phyloP scores from a whole-genome alignment of 1,140 invertebrate genomes.

The Temnothorax nylanderi region DNA sequence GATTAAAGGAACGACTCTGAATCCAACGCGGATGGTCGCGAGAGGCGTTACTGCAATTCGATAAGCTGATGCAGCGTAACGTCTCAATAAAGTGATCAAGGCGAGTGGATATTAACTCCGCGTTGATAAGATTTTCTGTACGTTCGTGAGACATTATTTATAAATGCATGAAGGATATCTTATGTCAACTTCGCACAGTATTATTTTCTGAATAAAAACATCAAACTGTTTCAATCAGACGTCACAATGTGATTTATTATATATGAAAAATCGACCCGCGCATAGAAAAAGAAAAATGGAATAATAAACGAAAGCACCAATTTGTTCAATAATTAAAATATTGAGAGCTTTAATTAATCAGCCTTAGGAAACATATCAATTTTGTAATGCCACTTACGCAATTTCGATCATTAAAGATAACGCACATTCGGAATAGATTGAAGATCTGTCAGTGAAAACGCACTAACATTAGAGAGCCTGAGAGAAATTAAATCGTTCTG shows the following conservation, averaged over 20 bases:
- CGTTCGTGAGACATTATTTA: background rate
- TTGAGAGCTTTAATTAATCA: background rate
- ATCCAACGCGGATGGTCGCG: background rate
- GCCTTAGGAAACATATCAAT: background rate
- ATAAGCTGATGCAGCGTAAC: background rate
- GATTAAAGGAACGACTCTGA: conserved; percentile 59
- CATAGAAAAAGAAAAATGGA: background rate
- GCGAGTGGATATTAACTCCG: background rate
- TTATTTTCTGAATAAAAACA: background rate
- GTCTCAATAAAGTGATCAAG: conserved; percentile 32
- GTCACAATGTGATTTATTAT: background rate
- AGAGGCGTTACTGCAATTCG: conserved; percentile 19
- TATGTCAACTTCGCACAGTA: background rate
- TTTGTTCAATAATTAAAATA: conserved; percentile 1
- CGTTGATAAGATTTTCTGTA: background rate
- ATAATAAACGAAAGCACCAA: background rate
- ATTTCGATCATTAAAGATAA: background rate
- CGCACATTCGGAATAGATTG: background rate
- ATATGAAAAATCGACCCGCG: background rate
- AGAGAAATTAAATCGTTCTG: conserved; percentile 25
- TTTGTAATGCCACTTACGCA: background rate
- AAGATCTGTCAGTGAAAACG: conserved; percentile 6
- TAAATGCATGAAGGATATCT: background rate
- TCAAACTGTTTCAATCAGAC: background rate
- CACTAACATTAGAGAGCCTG: background rate